Percentiles rank a stretch among this genome's conserved stretches.
phyloP scores from a whole-genome alignment of 1,140 invertebrate species.

The Cyphomyrmex costatus region DNA sequence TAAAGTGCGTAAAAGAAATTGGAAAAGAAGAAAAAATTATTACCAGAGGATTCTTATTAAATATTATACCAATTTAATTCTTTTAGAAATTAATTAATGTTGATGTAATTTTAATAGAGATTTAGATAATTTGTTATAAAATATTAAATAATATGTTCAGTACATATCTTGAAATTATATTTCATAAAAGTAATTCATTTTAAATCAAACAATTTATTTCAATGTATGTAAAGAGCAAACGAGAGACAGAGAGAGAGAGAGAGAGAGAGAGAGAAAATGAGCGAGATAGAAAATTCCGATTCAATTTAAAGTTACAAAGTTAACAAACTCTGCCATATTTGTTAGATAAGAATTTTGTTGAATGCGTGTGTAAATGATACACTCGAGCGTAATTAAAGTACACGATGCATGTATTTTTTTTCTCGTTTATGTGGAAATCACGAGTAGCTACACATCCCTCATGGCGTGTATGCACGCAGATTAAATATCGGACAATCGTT shows the following conservation, averaged over 20 bases:
- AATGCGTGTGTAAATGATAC: conserved; percentile 37
- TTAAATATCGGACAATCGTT: conserved; percentile 82
- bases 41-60: background rate
- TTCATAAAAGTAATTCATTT: background rate
- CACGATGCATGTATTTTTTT: conserved; percentile 42
- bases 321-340: conserved; percentile 28
- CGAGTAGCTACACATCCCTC: conserved; percentile 59
- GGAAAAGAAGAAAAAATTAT: background rate
- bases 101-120: background rate
- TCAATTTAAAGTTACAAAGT: conserved; percentile 5
- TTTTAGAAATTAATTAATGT: conserved; percentile 1
- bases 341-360: conserved; percentile 62
- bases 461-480: conserved; percentile 78
- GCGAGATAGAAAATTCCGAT: background rate
- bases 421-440: conserved; percentile 70
- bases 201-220: background rate
- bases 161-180: conserved; percentile 13
- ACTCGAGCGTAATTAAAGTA: conserved; percentile 64
- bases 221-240: background rate
- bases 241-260: background rate
- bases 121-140: background rate
- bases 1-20: background rate
- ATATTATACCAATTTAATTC: background rate
- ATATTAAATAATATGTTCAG: background rate
- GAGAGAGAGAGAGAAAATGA: background rate